Evolutionary conservation across 2,113 vertebrate species (phyloP).

Genomic region (Cyanoliseus patagonus): DNA sequence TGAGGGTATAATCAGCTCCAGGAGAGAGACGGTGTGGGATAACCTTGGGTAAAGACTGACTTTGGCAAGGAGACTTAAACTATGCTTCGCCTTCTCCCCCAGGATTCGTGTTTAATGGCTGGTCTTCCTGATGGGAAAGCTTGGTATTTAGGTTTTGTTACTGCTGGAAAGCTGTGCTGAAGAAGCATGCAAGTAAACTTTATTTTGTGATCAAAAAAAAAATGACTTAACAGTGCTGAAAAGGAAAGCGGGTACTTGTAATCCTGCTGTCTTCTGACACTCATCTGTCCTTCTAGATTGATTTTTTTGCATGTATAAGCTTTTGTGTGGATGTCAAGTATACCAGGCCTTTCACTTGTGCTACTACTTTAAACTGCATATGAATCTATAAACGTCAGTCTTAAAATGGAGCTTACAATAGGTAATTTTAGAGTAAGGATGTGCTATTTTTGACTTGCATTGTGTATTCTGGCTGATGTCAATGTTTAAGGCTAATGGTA

Average conservation of each 20-base stretch:
- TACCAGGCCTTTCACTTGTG: neutral
- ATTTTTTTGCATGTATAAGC: neutral
- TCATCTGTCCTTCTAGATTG: neutral
- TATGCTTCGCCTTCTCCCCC: neutral
- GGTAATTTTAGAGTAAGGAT: neutral
- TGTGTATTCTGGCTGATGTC: neutral
- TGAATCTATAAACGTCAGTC: neutral
- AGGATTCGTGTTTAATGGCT: neutral
- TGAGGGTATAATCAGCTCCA: constrained; percentile 13
- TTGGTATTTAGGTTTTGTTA: neutral
- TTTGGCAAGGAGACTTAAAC: neutral
- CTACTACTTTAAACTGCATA: neutral
- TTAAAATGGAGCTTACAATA: neutral
- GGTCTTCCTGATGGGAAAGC: neutral
- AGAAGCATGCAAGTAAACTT: neutral
- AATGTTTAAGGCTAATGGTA: neutral
- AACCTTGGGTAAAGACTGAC: neutral
- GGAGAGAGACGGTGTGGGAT: neutral
- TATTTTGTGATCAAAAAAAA: neutral
- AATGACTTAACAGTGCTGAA: neutral
- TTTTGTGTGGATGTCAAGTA: neutral
- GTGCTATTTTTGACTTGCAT: neutral
- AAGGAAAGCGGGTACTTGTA: neutral
- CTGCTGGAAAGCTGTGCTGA: neutral
- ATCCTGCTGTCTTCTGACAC: neutral